Conservation (phyloP, 2,113 vertebrate genomes). For the Pseudopodoces humilis region DNA sequence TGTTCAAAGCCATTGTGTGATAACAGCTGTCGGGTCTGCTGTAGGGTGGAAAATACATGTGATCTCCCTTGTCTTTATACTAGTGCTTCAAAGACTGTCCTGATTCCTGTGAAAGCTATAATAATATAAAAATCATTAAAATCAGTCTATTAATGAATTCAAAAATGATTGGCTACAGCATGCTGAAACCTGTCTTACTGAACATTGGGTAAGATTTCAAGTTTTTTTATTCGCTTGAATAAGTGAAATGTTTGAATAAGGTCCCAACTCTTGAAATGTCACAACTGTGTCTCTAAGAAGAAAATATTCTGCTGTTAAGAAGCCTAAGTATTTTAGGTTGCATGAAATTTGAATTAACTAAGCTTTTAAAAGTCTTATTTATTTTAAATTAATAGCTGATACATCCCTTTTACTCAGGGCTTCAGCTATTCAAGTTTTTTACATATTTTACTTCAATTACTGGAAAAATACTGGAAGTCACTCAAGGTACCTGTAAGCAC, state of each 20-base stretch:
- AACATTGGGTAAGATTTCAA: not conserved
- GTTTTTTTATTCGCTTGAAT: not conserved
- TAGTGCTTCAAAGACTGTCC: not conserved
- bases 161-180: not conserved
- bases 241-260: not conserved
- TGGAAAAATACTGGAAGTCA: not conserved
- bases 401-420: not conserved
- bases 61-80: not conserved
- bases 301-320: not conserved
- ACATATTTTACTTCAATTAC: not conserved
- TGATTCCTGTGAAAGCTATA: not conserved
- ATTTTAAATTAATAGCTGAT: not conserved
- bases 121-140: not conserved
- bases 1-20: not conserved
- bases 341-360: not conserved
- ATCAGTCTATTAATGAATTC: not conserved
- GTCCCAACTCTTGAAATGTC: not conserved
- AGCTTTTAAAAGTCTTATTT: not conserved
- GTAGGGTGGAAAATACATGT: not conserved
- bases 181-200: not conserved
- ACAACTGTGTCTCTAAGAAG: not conserved
- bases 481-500: not conserved
- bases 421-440: not conserved
- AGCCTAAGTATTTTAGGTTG: not conserved
- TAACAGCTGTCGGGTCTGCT: not conserved